Base-by-base conservation (phyloP, 2,888 invertebrate species). In the Notocelia uddmanniana region DNA sequence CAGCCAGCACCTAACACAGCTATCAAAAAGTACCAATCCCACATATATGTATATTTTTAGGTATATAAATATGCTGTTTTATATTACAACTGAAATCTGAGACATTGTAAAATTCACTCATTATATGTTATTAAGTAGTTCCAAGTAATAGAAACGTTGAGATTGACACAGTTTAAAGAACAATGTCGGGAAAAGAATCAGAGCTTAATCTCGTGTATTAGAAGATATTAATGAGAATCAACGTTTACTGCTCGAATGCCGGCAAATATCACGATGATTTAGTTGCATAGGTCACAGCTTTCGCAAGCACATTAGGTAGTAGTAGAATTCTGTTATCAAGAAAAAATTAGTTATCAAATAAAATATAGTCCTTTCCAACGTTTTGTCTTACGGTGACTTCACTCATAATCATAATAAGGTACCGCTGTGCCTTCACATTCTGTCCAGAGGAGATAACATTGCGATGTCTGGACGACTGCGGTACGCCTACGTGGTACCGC, bases 401-500 rank as follows among this genome's bases (percentile, higher is more conserved):
- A 67, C 60, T 67, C 72, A 68, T 68, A 72, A 72, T 67, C 72
- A 68, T 68, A 72, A 72, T 72, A 72, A 57, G 72, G 67, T 72
- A 68, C 72, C 67, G 67, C 55, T 71, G 71, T 60, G 71, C 66
- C 69, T 71, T 72, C 67, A 68, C 62, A 50, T 72, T 72, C 67
- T 68, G 62, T 72, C 60, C 69, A 64, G 48, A 63, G 62, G 67
- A 67, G 72, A 72, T 72, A 72, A 72, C 74, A 71, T 68, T 68
- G 72, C 74, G 72, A 71, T 74, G 72, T 74, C 70, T 74, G 68
- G 73, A 60, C 68, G 69, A 73, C 60, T 73, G 64, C 68, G 45
- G 71, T 75, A 75, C 81, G 79, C 83, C 83, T 78, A 83, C 83
- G 78, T 74, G 69, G 68, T 64, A 77, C 78, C 75, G 83, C 79